These are phyloP conservation scores for Cryptocephalus moraei DNA, from an alignment of 2,888 invertebrate species.

Conservation along the genomic window DNA sequence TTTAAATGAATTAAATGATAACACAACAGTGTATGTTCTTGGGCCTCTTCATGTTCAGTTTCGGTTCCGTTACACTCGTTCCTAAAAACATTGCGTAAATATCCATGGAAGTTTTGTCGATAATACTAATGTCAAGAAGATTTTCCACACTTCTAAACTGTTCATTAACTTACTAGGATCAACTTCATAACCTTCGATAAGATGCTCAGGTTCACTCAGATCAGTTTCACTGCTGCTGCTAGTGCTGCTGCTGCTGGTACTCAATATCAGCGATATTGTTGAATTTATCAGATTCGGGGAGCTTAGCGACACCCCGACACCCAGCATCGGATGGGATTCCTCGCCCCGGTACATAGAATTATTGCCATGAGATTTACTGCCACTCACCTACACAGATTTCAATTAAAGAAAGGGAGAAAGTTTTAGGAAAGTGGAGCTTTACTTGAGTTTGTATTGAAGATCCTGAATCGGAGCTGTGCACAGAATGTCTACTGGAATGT, in stretches of 20 bases:
- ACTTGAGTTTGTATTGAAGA: slow-evolving; percentile 17
- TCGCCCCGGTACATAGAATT: slow-evolving; percentile 14
- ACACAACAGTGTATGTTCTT: no score
- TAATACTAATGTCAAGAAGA: no score
- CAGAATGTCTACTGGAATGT: slow-evolving; percentile 8
- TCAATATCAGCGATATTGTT: slow-evolving; percentile 33
- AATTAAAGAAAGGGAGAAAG: no score
- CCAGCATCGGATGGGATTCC: slow-evolving; percentile 24
- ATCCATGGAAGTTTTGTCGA: no score
- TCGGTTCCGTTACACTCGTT: no score
- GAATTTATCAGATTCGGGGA: slow-evolving; percentile 37
- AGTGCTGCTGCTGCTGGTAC: slow-evolving; percentile 38
- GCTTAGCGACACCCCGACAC: slow-evolving; percentile 33
- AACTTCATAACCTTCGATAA: slow-evolving; percentile 46
- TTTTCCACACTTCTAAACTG: no score
- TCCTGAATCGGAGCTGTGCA: slow-evolving; percentile 16
- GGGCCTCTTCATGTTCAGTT: no score
- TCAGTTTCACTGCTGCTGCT: slow-evolving; percentile 37
- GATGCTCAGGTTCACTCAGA: slow-evolving; percentile 53
- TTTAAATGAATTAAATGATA: background rate
- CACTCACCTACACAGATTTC: slow-evolving; percentile 9
- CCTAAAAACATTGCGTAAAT: no score
- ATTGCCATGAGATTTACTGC: slow-evolving; percentile 16
- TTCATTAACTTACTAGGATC: background rate
- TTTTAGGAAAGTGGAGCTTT: background rate